phyloP scores from a whole-genome alignment of 2,113 vertebrate species.

The Sphyrna mokarran region DNA sequence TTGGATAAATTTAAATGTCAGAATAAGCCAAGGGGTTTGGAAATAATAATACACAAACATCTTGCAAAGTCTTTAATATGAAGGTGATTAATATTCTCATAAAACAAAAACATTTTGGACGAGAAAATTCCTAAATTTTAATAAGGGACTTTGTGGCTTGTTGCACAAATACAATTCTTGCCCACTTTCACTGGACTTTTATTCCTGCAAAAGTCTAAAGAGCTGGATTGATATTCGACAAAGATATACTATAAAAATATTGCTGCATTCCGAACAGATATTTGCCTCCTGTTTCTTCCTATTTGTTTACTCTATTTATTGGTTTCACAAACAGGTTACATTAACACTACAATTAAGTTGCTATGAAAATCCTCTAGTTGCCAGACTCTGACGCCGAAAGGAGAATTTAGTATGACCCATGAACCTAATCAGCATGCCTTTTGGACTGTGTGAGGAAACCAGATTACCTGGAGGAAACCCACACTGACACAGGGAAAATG shows the following conservation, averaged over 20 bases:
- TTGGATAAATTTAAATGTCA: conserved; percentile 13
- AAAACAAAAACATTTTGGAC: not conserved
- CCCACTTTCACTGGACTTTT: not conserved
- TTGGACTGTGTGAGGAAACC: no score
- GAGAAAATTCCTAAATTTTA: not conserved
- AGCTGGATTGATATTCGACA: not conserved
- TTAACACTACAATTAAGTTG: no score
- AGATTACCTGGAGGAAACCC: no score
- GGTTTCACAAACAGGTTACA: no score
- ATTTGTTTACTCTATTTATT: not conserved
- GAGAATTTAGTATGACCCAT: no score
- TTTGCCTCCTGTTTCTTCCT: not conserved
- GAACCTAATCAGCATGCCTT: no score
- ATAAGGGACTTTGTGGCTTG: not conserved
- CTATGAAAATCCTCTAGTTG: no score
- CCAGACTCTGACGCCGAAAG: no score
- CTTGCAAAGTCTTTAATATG: conserved; percentile 12
- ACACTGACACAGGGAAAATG: no score
- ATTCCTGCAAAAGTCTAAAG: not conserved
- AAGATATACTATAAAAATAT: not conserved
- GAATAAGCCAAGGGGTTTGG: not conserved
- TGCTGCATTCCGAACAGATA: not conserved
- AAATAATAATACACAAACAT: not conserved
- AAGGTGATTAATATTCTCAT: not conserved
- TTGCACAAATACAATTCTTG: not conserved